Percentiles rank a stretch among this genome's conserved stretches.
Conservation (phyloP, 2,797 vertebrate genomes). For the Taenioides sp. region DNA sequence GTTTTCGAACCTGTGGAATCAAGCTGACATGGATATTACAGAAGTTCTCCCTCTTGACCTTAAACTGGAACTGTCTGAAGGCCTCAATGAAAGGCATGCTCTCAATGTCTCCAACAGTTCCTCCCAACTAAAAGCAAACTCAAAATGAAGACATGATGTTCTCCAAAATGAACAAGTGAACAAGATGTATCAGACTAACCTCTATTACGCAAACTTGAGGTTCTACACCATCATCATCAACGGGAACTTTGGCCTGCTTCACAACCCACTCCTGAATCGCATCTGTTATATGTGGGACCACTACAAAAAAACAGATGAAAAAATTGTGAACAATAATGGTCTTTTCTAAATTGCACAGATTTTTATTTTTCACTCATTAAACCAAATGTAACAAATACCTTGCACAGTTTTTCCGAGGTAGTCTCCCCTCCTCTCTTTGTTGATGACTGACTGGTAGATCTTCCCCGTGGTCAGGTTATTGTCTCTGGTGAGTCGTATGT, state of each 20-base stretch:
- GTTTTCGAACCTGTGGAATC: constrained; percentile 85
- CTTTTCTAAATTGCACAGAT: neutral
- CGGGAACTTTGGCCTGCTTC: constrained; percentile 89
- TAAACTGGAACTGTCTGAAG: constrained; percentile 98
- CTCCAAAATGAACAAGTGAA: neutral
- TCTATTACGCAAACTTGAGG: constrained; percentile 98
- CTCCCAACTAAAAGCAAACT: constrained; percentile 81
- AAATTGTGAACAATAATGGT: neutral
- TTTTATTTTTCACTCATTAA: neutral
- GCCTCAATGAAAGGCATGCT: constrained; percentile 98
- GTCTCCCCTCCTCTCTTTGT: constrained; percentile 94
- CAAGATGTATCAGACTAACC: constrained; percentile 65
- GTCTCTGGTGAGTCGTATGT: constrained; percentile 92
- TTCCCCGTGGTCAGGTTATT: constrained; percentile 97
- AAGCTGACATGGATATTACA: constrained; percentile 97
- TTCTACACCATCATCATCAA: constrained; percentile 88
- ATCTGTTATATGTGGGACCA: constrained; percentile 98
- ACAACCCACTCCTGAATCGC: constrained; percentile 97
- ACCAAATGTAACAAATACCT: constrained; percentile 71
- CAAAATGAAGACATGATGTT: neutral
- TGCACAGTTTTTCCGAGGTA: constrained; percentile 97
- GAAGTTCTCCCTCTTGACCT: constrained; percentile 93
- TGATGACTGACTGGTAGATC: constrained; percentile 96
- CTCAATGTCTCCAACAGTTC: constrained; percentile 94
- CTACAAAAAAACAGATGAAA: constrained; percentile 57